Evolutionary conservation across 2,888 invertebrate genomes (phyloP).

Genomic region (Andrena camellia): DNA sequence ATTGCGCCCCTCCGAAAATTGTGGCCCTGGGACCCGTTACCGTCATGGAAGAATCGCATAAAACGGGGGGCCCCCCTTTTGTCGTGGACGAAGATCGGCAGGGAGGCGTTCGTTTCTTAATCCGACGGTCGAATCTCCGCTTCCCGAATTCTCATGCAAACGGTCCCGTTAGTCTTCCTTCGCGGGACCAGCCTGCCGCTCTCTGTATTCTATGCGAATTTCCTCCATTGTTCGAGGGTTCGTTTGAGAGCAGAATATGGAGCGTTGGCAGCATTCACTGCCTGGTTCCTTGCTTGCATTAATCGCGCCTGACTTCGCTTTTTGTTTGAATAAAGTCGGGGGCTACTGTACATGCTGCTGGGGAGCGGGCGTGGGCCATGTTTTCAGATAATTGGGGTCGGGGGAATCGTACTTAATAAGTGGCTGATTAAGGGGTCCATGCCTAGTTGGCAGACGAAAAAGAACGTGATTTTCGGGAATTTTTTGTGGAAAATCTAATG

Average conservation of each 20-base stretch:
- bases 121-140: slow-evolving; percentile 16
- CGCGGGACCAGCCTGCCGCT: background rate
- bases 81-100: slow-evolving; percentile 29
- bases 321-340: too few relatives aligned
- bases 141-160: slow-evolving; percentile 44
- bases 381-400: too few relatives aligned
- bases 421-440: too few relatives aligned
- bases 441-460: too few relatives aligned
- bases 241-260: background rate
- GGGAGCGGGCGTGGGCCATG: too few relatives aligned
- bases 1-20: slow-evolving; percentile 46
- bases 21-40: slow-evolving; percentile 32
- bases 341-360: too few relatives aligned
- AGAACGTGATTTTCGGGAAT: too few relatives aligned
- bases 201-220: slow-evolving; percentile 26
- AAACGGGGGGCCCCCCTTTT: slow-evolving; percentile 19
- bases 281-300: too few relatives aligned
- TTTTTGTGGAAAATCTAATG: too few relatives aligned
- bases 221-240: slow-evolving; percentile 21
- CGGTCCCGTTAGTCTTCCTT: slow-evolving; percentile 29
- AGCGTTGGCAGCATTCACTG: background rate
- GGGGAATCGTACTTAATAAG: too few relatives aligned
- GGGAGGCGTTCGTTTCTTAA: slow-evolving; percentile 28
- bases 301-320: too few relatives aligned
- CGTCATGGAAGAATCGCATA: slow-evolving; percentile 33